Evolutionary conservation across 1,140 invertebrate species (phyloP).

Genomic region (Leptoteleia sp.): DNA sequence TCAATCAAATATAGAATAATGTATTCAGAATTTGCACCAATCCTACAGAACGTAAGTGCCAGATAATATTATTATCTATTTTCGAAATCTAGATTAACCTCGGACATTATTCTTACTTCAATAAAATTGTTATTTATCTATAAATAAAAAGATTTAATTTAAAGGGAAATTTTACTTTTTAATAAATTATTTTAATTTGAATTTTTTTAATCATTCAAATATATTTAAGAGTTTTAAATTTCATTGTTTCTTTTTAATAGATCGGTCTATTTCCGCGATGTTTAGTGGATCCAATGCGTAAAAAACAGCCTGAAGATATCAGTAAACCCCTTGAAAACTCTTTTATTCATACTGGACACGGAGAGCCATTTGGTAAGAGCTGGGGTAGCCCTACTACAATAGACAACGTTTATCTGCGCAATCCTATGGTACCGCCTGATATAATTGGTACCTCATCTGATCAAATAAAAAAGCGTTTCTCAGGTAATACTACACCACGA

Average conservation of each 20-base stretch:
- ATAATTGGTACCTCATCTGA: constrained; percentile 81
- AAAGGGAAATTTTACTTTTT: too few species aligned
- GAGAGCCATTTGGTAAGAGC: constrained; percentile 88
- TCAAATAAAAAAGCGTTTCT: constrained; percentile 77
- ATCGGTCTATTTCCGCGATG: constrained; percentile 90
- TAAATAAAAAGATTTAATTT: too few species aligned
- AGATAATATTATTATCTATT: too few species aligned
- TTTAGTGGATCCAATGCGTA: constrained; percentile 86
- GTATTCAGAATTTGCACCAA: too few species aligned
- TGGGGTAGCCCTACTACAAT: constrained; percentile 93
- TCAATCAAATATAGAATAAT: too few species aligned
- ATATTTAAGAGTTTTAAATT: too few species aligned
- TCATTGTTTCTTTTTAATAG: constrained; percentile 15
- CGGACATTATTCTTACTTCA: too few species aligned
- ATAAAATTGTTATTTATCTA: too few species aligned
- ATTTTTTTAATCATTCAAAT: too few species aligned
- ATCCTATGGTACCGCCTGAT: constrained; percentile 92
- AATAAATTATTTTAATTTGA: too few species aligned
- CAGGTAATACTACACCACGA: constrained; percentile 77
- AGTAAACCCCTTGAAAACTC: constrained; percentile 90
- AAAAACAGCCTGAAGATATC: constrained; percentile 86
- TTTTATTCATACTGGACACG: constrained; percentile 92
- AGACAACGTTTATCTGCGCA: constrained; percentile 90
- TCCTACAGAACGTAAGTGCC: too few species aligned
- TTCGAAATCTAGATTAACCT: too few species aligned